A percentile compares a stretch with the other conserved stretches of the same genome.
These are phyloP conservation scores for Bergia sp. DNA, from an alignment of 92 coral and sea anemone genomes.

Conservation along the genomic window DNA sequence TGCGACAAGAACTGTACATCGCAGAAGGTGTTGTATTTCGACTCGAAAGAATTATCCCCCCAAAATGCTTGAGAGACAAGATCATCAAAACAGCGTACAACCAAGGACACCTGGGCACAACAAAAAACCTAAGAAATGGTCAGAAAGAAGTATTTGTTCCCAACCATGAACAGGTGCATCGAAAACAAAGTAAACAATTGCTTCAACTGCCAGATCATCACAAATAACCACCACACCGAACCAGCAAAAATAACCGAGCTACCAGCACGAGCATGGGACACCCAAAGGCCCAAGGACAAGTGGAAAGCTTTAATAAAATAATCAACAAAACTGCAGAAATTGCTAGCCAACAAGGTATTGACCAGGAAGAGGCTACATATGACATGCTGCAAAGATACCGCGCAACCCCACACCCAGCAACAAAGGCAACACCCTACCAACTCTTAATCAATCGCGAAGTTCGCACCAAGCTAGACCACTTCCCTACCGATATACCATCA, in stretches of 20 bases:
- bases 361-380: constrained; percentile 52
- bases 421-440: constrained; percentile 9
- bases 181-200: constrained; percentile 50
- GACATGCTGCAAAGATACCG: constrained; percentile 70
- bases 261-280: constrained; percentile 64
- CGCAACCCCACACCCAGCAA: constrained; percentile 67
- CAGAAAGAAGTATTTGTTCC: constrained; percentile 44
- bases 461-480: too few relatives aligned
- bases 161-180: constrained; percentile 56
- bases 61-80: constrained; percentile 39
- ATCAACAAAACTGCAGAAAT: constrained; percentile 49
- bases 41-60: constrained; percentile 57
- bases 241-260: constrained; percentile 64
- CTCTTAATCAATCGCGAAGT: too few relatives aligned
- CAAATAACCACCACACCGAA: constrained; percentile 56
- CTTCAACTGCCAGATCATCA: constrained; percentile 60
- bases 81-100: constrained; percentile 55
- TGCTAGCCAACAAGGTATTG: constrained; percentile 25
- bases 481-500: too few relatives aligned
- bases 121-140: constrained; percentile 55
- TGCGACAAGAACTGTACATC: constrained; percentile 48
- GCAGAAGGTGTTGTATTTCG: constrained; percentile 47
- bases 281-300: constrained; percentile 69
- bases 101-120: constrained; percentile 57
- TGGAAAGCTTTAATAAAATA: constrained; percentile 51